phyloP scores from a whole-genome alignment of 2,113 vertebrate species.

The Tichodroma muraria region DNA sequence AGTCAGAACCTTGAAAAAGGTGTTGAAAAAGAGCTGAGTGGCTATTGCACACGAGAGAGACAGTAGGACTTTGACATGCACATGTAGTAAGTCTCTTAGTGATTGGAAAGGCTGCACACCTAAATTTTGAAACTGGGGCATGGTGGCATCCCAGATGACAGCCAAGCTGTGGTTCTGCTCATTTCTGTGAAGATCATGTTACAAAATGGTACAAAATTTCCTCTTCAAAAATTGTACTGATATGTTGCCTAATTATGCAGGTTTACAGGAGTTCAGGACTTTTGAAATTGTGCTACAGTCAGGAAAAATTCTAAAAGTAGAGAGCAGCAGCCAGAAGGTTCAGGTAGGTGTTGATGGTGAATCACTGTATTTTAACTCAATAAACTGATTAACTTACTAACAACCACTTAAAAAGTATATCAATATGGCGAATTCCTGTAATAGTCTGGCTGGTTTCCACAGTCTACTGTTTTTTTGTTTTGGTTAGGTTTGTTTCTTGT shows the following conservation, averaged over 20 bases:
- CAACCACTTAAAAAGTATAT: background rate
- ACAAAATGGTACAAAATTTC: background rate
- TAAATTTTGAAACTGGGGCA: background rate
- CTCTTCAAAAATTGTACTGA: background rate
- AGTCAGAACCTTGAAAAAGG: background rate
- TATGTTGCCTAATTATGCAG: background rate
- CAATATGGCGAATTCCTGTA: background rate
- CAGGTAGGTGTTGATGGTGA: background rate
- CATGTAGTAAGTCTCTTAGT: background rate
- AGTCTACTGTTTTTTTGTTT: background rate
- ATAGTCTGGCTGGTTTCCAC: background rate
- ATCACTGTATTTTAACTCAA: background rate
- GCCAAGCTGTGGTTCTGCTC: background rate
- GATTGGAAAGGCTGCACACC: background rate
- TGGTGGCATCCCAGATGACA: background rate
- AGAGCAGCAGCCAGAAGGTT: background rate
- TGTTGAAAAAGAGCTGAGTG: background rate
- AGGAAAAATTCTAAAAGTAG: background rate
- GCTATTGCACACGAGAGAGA: background rate
- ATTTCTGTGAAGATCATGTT: background rate
- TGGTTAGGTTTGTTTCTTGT: background rate
- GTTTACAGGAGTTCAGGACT: background rate
- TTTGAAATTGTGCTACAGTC: background rate
- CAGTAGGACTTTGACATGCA: background rate
- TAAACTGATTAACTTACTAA: background rate